Evolutionary conservation across 2,797 vertebrate species (phyloP).

Genomic region (Nyctibius grandis): DNA sequence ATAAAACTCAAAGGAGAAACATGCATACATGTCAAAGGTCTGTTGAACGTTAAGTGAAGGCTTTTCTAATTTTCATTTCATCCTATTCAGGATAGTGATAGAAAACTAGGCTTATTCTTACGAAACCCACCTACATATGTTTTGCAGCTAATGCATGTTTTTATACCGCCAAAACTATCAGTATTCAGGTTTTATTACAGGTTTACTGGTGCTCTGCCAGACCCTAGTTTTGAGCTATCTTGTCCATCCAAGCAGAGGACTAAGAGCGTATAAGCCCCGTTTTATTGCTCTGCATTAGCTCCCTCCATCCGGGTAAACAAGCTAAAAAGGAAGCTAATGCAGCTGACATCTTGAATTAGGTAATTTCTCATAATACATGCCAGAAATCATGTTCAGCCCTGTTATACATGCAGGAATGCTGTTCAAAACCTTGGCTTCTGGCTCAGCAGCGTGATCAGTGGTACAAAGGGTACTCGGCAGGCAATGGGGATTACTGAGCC

Average conservation of each 20-base stretch:
- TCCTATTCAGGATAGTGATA: background rate
- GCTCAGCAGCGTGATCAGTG: background rate
- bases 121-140: background rate
- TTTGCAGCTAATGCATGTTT: background rate
- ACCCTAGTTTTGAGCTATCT: background rate
- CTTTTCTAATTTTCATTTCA: background rate
- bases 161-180: background rate
- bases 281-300: background rate
- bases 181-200: background rate
- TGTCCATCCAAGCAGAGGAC: background rate
- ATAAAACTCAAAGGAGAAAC: background rate
- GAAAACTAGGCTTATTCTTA: background rate
- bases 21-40: background rate
- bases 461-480: background rate
- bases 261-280: background rate
- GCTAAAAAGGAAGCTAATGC: slow-evolving; percentile 7
- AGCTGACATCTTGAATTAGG: slow-evolving; percentile 41
- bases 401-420: background rate
- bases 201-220: background rate
- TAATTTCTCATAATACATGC: slow-evolving; percentile 5
- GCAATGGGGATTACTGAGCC: background rate
- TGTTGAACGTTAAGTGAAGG: background rate
- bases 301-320: background rate
- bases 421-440: background rate
- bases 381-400: background rate